Evolutionary conservation across 2,113 vertebrate species (phyloP), one percentile per base, ranked within the genome.

Genomic region (Neodon shergylaensis): DNA sequence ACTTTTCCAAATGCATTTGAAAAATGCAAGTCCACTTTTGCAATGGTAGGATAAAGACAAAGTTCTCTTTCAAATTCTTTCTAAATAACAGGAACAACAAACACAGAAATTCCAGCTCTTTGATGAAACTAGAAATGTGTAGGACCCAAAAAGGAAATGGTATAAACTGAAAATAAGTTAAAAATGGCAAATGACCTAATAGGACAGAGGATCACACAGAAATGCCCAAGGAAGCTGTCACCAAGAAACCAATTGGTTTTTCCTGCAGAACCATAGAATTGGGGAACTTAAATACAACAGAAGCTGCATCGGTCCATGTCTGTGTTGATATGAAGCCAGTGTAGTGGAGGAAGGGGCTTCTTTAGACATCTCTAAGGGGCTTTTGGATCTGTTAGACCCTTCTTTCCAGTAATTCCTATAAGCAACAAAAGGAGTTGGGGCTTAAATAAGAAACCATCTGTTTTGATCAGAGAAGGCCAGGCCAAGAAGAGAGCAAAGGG

Each of bases 241-340:
- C 1, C 5, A 4, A 47, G 19, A 47, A 73, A 58, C 42, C n/a
- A 94, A 31, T 49, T 6, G 9, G 4, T 49, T 63, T 54, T 26
- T 42, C 26, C 47, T 14, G 39, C 2, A 85, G 44, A 66, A 7
- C 76, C n/a, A 9, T 1, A 19, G 63, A 44, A 7, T 63, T 63
- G 2, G 2, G 82, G 63, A 47, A 3, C 1, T 0, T 47, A 24
- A 36, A 19, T 2, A 28, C 7, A 1, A 0, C 4, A 7, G 12
- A 24, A 28, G 21, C 5, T 0, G 52, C 10, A 33, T 13, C 9
- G 11, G 1, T 7, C 0, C 11, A 0, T 31, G 7, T 31, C 33
- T 68, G 0, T 26, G 11, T 33, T 1, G 28, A 52, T 4, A 2
- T 74, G 49, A 36, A 58, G 77, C 10, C 63, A n/a, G 42, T 1